These are phyloP conservation scores for Zelostemma sp. DNA, from an alignment of 1,140 invertebrate species.

Conservation along the genomic window DNA sequence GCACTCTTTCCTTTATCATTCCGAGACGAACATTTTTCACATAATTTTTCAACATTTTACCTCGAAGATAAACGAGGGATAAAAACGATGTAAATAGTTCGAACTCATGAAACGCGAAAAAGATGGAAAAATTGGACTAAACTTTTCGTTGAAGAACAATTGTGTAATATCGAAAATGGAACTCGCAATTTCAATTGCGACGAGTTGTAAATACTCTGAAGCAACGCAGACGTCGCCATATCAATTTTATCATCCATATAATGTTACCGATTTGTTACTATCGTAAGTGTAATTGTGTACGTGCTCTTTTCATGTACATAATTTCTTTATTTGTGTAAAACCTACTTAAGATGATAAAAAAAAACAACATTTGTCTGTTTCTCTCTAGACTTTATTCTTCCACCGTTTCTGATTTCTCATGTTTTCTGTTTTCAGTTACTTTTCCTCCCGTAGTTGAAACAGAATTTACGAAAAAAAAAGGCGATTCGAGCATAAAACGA, in stretches of 20 bases:
- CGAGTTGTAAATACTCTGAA: conserved; percentile 40
- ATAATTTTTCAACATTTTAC: too few relatives aligned
- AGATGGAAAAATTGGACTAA: background rate
- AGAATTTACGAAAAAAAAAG: too few relatives aligned
- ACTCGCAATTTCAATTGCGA: background rate
- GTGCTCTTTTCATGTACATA: conserved; percentile 35
- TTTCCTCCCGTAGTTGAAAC: too few relatives aligned
- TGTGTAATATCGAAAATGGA: conserved; percentile 12
- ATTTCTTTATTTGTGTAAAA: conserved; percentile 45
- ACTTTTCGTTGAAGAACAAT: background rate
- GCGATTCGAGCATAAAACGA: too few relatives aligned
- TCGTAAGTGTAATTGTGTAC: conserved; percentile 39
- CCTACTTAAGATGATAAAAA: conserved; percentile 40
- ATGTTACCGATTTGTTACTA: conserved; percentile 40
- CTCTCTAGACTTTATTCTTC: conserved; percentile 13
- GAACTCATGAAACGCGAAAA: background rate
- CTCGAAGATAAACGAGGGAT: too few relatives aligned
- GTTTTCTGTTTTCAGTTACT: conserved; percentile 10
- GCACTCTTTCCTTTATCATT: conserved; percentile 43
- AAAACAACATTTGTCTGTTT: conserved; percentile 38
- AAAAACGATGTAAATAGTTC: background rate
- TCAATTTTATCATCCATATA: conserved; percentile 41
- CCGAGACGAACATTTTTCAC: background rate
- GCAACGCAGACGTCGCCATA: conserved; percentile 39
- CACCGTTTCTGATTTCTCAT: conserved; percentile 31